Conservation (phyloP, 2,797 vertebrate genomes). For the Cossypha niveicapilla region DNA sequence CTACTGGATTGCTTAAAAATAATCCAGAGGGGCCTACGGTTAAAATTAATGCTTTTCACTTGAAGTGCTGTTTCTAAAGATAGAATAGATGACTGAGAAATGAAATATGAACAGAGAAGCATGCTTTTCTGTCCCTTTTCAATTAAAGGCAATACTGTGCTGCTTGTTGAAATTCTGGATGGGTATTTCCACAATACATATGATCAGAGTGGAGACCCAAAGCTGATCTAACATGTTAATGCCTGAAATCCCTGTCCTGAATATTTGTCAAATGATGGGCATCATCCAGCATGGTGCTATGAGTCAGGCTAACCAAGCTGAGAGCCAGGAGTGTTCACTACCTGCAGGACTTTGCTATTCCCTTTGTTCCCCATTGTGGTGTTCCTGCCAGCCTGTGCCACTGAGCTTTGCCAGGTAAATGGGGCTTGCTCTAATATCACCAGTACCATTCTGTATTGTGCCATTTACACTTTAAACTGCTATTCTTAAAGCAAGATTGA, state of each 20-base stretch:
- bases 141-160: not conserved
- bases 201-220: not conserved
- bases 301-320: not conserved
- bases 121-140: not conserved
- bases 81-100: not conserved
- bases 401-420: not conserved
- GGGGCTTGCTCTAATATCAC: not conserved
- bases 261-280: not conserved
- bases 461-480: not conserved
- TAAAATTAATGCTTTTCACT: not conserved
- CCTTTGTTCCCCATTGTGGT: fast-evolving
- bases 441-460: fast-evolving
- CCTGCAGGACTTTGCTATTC: not conserved
- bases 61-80: not conserved
- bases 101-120: not conserved
- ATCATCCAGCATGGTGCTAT: fast-evolving
- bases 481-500: not conserved
- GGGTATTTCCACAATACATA: not conserved
- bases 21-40: not conserved
- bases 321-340: not conserved
- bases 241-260: not conserved
- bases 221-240: not conserved
- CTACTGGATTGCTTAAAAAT: not conserved
- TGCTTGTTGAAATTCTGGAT: not conserved
- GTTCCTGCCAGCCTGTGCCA: not conserved